These are phyloP conservation scores for Temnopleurus reevesii DNA, from an alignment of 53 echinoderm and acorn worm genomes.

Conservation along the genomic window DNA sequence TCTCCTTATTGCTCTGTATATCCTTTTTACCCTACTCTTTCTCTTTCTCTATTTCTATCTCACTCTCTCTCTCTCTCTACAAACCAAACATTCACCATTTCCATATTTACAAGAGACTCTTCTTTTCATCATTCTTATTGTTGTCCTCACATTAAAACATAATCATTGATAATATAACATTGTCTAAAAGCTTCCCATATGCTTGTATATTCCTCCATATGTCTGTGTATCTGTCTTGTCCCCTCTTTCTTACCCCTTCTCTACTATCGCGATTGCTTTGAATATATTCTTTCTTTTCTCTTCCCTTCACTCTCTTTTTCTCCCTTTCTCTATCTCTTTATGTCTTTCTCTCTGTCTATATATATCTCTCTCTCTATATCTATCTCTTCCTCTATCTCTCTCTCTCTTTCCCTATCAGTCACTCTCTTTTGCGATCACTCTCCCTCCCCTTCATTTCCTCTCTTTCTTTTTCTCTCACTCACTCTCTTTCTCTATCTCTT, in stretches of 20 bases:
- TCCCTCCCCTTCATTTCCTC: neutral
- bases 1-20: neutral
- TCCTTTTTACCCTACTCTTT: neutral
- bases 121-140: neutral
- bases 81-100: neutral
- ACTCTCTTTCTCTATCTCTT: neutral
- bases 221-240: neutral
- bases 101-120: neutral
- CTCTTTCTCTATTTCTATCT: neutral
- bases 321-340: neutral
- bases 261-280: neutral
- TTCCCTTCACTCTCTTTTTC: neutral
- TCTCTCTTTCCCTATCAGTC: neutral
- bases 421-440: neutral
- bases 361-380: neutral
- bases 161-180: no score
- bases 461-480: neutral
- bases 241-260: neutral
- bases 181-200: no score
- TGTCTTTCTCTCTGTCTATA: neutral
- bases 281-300: neutral
- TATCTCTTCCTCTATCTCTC: neutral
- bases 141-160: no score
- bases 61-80: neutral
- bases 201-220: no score